phyloP scores from a whole-genome alignment of 2,888 invertebrate species.

The Eupeodes latifasciatus region DNA sequence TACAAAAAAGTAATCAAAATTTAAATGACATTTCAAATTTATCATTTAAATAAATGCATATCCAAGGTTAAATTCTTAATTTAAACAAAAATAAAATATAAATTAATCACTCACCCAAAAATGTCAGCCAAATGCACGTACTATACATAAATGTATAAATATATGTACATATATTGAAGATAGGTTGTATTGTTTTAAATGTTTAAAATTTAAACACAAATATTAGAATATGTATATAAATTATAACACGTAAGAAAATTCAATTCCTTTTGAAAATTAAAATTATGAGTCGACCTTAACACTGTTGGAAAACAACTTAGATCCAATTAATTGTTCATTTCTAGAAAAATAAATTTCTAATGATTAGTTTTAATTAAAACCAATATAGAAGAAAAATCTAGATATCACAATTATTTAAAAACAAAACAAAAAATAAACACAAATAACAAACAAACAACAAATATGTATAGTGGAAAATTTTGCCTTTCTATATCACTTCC shows the following conservation, averaged over 20 bases:
- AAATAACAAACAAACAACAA: constrained; percentile 4
- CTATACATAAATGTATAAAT: no score
- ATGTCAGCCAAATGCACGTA: neutral
- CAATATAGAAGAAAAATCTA: neutral
- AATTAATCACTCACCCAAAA: constrained; percentile 42
- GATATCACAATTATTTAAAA: neutral
- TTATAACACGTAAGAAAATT: constrained; percentile 26
- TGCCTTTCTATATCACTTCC: constrained; percentile 18
- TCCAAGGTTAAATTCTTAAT: constrained; percentile 18
- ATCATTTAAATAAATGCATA: neutral
- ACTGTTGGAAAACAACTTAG: neutral
- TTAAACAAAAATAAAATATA: neutral
- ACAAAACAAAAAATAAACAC: neutral
- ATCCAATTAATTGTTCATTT: constrained; percentile 28
- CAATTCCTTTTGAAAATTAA: neutral
- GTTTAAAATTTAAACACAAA: constrained; percentile 6
- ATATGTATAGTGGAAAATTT: constrained; percentile 33
- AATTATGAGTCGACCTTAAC: constrained; percentile 13
- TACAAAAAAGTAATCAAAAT: neutral
- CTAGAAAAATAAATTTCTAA: constrained; percentile 2
- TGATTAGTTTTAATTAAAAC: constrained; percentile 22
- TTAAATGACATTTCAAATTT: neutral
- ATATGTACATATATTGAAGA: no score
- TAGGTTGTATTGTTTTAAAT: no score
- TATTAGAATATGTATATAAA: constrained; percentile 1